Conservation (phyloP, 2,113 vertebrate species). For the Origma solitaria region DNA sequence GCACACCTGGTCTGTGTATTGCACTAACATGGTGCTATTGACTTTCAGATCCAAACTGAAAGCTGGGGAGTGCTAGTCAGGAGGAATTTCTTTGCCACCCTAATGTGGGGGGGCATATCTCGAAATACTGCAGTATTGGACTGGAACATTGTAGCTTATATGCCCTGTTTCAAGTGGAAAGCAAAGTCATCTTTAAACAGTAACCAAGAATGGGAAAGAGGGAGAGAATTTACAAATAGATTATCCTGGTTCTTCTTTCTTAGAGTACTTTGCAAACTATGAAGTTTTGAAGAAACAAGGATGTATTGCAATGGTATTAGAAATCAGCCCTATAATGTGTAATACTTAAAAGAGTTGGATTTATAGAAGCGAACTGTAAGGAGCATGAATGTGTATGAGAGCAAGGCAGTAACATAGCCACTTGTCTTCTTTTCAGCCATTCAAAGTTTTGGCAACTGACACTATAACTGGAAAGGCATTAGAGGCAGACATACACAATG, state of each 20-base stretch:
- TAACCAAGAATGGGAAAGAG: neutral
- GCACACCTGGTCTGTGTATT: neutral
- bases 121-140: neutral
- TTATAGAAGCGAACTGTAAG: neutral
- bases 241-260: neutral
- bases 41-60: neutral
- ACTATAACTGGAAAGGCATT: slow-evolving; percentile 81
- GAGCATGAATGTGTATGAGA: neutral
- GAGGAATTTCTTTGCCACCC: neutral
- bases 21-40: neutral
- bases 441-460: slow-evolving; percentile 89
- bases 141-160: neutral
- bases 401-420: neutral
- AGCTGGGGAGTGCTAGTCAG: neutral
- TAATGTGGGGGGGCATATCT: neutral
- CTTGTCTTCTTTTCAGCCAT: slow-evolving; percentile 75
- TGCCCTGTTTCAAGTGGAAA: neutral
- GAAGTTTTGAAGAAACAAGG: neutral
- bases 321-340: neutral
- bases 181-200: neutral
- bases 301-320: neutral
- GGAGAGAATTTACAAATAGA: neutral
- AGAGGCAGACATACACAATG: slow-evolving; percentile 77
- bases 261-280: neutral
- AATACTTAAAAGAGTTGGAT: neutral